Percentiles rank a stretch among this genome's conserved stretches.
Conservation (phyloP, 2,888 invertebrate genomes). For the Pheosia tremula region DNA sequence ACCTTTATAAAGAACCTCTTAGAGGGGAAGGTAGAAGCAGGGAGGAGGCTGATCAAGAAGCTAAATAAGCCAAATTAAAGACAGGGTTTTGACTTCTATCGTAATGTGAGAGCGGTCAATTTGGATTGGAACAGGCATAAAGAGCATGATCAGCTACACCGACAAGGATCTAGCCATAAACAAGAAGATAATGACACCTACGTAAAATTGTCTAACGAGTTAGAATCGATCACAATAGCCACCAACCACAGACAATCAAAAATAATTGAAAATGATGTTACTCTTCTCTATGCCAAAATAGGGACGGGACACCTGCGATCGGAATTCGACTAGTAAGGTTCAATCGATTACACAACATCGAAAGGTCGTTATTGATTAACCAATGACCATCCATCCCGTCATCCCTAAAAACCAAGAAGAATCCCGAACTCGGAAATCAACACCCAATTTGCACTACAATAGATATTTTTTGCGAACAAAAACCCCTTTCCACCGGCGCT, state of each 20-base stretch:
- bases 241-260: no score
- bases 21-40: neutral
- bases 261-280: no score
- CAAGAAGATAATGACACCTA: no score
- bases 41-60: neutral
- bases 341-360: no score
- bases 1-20: neutral
- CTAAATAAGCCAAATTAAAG: neutral
- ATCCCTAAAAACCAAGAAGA: neutral
- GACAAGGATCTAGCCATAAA: no score
- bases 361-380: no score
- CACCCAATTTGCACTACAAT: neutral
- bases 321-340: no score
- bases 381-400: no score
- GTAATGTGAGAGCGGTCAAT: neutral
- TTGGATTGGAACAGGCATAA: neutral
- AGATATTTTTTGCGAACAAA: neutral
- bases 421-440: constrained; percentile 2
- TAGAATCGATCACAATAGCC: no score
- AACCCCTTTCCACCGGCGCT: constrained; percentile 6
- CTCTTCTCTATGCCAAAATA: no score
- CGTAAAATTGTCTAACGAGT: no score
- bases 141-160: neutral
- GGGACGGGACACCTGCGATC: no score
- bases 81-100: neutral